Evolutionary conservation across 2,797 vertebrate species (phyloP).

Genomic region (Arnoldichthys spilopterus): DNA sequence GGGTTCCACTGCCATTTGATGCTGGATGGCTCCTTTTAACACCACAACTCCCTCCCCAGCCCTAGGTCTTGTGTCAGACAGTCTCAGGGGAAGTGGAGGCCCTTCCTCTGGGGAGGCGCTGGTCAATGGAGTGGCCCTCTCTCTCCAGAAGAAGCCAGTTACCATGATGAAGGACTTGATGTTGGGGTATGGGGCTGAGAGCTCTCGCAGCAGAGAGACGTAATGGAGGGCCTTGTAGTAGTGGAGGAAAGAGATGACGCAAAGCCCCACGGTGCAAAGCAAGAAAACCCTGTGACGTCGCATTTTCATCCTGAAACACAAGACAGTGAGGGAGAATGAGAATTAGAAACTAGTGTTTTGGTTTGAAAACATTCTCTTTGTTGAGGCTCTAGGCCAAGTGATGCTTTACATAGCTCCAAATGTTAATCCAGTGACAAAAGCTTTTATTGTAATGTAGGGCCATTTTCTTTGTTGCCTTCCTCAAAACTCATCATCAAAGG

Average conservation of each 20-base stretch:
- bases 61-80: constrained; percentile 71
- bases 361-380: neutral
- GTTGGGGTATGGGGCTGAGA: constrained; percentile 95
- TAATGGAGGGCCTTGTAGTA: constrained; percentile 99
- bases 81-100: constrained; percentile 74
- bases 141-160: constrained; percentile 90
- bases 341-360: neutral
- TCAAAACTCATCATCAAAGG: constrained; percentile 29
- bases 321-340: neutral
- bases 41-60: constrained; percentile 17
- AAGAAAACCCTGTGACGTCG: constrained; percentile 98
- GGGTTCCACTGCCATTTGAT: constrained; percentile 60
- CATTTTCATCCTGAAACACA: constrained; percentile 92
- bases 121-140: constrained; percentile 82
- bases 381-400: neutral
- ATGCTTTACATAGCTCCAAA: neutral
- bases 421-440: neutral
- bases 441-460: neutral
- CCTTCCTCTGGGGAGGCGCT: constrained; percentile 83
- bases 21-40: constrained; percentile 43
- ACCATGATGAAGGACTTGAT: constrained; percentile 94
- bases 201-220: constrained; percentile 93
- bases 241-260: constrained; percentile 98
- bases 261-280: constrained; percentile 98
- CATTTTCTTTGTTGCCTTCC: neutral